Evolutionary conservation across 2,797 vertebrate species (phyloP).

Genomic region (Eleutherodactylus coqui): DNA sequence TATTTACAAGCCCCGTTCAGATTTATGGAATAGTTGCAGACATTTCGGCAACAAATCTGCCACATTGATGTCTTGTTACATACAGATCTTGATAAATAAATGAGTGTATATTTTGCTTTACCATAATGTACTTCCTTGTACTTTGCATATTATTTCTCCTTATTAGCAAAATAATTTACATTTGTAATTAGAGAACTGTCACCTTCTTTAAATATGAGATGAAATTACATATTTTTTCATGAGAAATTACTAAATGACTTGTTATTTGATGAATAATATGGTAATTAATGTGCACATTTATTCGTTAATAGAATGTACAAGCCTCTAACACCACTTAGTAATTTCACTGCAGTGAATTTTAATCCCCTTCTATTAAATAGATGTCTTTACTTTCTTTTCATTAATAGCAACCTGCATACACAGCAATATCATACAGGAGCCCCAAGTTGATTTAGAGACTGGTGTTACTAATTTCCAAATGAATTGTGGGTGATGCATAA

Average conservation of each 20-base stretch:
- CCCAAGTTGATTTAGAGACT: background rate
- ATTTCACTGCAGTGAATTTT: background rate
- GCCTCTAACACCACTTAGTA: conserved; percentile 28
- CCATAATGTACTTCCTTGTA: background rate
- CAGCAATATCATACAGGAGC: background rate
- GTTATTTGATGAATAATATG: conserved; percentile 23
- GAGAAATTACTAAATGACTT: conserved; percentile 8
- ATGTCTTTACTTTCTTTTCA: conserved; percentile 16
- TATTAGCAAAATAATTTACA: conserved; percentile 24
- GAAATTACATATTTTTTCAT: conserved; percentile 35
- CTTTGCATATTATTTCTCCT: conserved; percentile 7
- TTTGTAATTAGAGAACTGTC: conserved; percentile 27
- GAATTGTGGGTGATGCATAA: background rate
- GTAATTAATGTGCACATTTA: conserved; percentile 31
- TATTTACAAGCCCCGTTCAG: background rate
- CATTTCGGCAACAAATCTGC: background rate
- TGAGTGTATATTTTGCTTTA: background rate
- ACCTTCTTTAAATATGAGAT: conserved; percentile 31
- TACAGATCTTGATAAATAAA: background rate
- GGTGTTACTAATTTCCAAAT: background rate
- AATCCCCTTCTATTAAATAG: conserved; percentile 9
- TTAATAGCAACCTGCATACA: background rate
- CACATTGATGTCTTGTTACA: background rate
- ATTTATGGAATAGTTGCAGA: too few relatives aligned
- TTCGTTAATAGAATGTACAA: conserved; percentile 29